Base-by-base conservation (phyloP, 2,888 invertebrate genomes). In the Harmothoe impar region DNA sequence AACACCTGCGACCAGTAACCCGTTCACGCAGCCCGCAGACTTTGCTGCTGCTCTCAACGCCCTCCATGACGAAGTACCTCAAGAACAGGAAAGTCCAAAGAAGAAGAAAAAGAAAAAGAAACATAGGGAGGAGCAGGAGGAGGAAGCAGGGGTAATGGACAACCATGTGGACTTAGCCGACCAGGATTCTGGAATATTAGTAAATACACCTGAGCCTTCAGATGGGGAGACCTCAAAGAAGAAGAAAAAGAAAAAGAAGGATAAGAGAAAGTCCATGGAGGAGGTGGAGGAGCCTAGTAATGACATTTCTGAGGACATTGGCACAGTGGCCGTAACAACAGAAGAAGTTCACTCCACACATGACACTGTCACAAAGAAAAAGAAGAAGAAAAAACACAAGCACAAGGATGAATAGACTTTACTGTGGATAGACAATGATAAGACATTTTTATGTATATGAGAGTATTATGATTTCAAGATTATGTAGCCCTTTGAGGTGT, bases 51-150 rank as follows among this genome's bases (percentile, higher is more conserved):
- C 81, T 23, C 81, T 23, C 20, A 43, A 23, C 1, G 1, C 15
- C 72, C 31, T 29, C 62, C 62, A 62, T 1, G 62, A 29, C 1
- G 29, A 72, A 72, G 25, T 20, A n/a, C 20, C 62, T 7, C 43
- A 72, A n/a, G 72, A 72, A 43, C 35, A 35, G 0, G 81, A 35
- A 17, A 81, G 81, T 43, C 23, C 35, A 33, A 33, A 81, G 23
- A 77, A 77, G 77, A 81, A 81, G 43, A 81, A 81, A 43, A 81
- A 81, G 81, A 81, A 81, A 20, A 81, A 43, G 81, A 33, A 43
- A 35, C 72, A 72, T 25, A 29, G 29, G 0, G 72, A 72, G 29
- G 81, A 81, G 35, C 43, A 43, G 43, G 81, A 33, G 43, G n/a
- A 35, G 20, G 81, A 81, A 81, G 29, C 17, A 77, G 62, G n/a